phyloP scores from a whole-genome alignment of 2,888 invertebrate species.

The Ectemnius cavifrons region DNA sequence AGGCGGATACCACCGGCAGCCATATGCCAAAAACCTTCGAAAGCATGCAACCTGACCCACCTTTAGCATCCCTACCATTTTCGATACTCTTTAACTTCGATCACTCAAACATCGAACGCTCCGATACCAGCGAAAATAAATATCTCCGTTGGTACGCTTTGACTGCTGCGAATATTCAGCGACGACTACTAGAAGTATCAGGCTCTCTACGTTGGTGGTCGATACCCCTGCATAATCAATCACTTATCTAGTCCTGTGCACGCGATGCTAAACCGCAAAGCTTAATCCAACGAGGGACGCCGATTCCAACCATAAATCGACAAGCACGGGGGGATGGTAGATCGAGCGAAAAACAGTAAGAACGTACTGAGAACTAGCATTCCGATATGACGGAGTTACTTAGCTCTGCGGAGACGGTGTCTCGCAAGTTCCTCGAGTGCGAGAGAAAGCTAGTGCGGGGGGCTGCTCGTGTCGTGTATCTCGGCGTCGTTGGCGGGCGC shows the following conservation, averaged over 20 bases:
- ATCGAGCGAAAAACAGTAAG: constrained; percentile 21
- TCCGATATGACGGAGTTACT: constrained; percentile 25
- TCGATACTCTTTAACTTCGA: background rate
- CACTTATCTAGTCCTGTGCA: background rate
- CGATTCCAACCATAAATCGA: too few relatives aligned
- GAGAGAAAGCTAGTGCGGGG: background rate
- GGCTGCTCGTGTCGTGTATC: background rate
- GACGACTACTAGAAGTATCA: too few relatives aligned
- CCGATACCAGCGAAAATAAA: background rate
- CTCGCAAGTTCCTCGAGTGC: constrained; percentile 26
- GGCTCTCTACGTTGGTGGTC: too few relatives aligned
- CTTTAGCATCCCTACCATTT: background rate
- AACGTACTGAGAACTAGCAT: constrained; percentile 25
- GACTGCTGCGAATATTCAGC: too few relatives aligned
- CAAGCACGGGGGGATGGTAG: too few relatives aligned
- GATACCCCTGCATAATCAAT: too few relatives aligned
- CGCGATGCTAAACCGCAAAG: background rate
- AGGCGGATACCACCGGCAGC: constrained; percentile 53
- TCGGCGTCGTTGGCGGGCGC: constrained; percentile 19
- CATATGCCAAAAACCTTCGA: constrained; percentile 45
- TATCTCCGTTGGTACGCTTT: too few relatives aligned
- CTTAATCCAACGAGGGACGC: constrained; percentile 3
- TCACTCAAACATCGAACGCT: background rate
- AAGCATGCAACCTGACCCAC: constrained; percentile 38
- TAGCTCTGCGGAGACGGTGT: constrained; percentile 20